These are phyloP conservation scores for Papilio xuthus DNA, from an alignment of 1,140 invertebrate species.

Conservation along the genomic window DNA sequence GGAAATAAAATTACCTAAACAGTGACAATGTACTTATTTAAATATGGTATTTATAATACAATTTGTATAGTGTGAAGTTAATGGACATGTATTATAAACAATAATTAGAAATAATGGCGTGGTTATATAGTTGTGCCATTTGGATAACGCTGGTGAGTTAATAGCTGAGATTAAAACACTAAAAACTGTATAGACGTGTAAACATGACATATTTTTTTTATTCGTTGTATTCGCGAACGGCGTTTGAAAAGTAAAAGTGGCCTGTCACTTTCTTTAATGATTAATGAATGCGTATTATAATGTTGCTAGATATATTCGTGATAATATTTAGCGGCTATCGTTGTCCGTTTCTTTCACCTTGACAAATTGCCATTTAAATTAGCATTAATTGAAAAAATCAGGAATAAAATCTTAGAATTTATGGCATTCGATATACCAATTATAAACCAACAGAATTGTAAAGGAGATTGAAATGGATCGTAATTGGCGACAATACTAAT, in stretches of 20 bases:
- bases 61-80: constrained; percentile 18
- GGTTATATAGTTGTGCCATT: constrained; percentile 15
- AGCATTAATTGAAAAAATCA: neutral
- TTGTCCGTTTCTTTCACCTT: neutral
- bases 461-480: neutral
- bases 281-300: constrained; percentile 10
- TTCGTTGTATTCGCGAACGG: neutral
- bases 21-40: neutral
- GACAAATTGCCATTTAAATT: neutral
- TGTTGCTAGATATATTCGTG: neutral
- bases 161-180: neutral
- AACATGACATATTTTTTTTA: neutral
- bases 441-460: neutral
- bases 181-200: neutral
- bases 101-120: neutral
- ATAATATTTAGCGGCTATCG: neutral
- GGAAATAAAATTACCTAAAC: neutral
- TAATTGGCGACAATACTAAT: neutral
- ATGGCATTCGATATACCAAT: neutral
- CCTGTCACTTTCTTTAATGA: constrained; percentile 8
- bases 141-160: constrained; percentile 8
- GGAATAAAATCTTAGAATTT: neutral
- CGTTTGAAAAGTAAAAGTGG: constrained; percentile 17
- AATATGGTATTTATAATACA: neutral
- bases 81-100: constrained; percentile 6